Evolutionary conservation across 1,140 invertebrate genomes (phyloP).

Genomic region (Harpegnathos saltator): DNA sequence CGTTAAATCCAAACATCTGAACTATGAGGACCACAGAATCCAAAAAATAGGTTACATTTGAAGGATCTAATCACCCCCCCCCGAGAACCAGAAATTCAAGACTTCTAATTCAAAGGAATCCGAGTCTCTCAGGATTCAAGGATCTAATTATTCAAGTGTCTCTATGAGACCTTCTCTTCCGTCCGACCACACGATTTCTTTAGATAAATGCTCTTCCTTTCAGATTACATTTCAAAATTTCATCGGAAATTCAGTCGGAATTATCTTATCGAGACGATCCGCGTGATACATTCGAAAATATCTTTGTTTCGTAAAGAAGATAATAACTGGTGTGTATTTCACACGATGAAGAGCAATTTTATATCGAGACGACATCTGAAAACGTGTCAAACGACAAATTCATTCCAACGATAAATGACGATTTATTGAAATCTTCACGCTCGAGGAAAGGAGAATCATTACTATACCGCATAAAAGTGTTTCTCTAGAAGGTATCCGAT

Average conservation of each 20-base stretch:
- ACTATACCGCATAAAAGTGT: background rate
- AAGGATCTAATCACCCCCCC: background rate
- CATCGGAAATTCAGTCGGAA: slow-evolving; percentile 20
- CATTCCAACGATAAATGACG: background rate
- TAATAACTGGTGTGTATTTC: background rate
- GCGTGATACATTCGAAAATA: no score
- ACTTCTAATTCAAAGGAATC: slow-evolving; percentile 9
- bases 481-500: slow-evolving; percentile 12
- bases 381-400: background rate
- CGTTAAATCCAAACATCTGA: background rate
- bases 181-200: background rate
- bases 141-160: background rate
- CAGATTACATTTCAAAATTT: background rate
- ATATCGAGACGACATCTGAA: background rate
- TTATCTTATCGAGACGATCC: background rate
- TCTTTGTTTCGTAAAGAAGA: slow-evolving; percentile 30
- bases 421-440: slow-evolving; percentile 3
- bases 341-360: background rate
- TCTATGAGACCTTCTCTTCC: no score
- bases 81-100: background rate
- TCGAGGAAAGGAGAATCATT: slow-evolving; percentile 20
- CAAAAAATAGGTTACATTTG: background rate
- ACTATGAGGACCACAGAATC: background rate
- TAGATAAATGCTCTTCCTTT: background rate
- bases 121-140: background rate